phyloP scores from a whole-genome alignment of 2,797 vertebrate genomes.

The Lemur catta region DNA sequence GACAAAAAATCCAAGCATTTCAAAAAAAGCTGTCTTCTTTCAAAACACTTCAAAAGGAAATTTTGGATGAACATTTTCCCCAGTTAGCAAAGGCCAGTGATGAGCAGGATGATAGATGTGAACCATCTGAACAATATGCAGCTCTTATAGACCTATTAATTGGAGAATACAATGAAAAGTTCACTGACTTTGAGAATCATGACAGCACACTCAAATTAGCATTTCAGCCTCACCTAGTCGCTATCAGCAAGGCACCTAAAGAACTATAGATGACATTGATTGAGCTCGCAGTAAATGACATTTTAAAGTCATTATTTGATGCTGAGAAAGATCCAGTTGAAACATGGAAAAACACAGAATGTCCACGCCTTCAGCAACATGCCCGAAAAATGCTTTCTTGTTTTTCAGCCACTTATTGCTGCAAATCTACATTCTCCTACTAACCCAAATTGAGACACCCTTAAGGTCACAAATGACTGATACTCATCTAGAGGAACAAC shows the following conservation, averaged over 20 bases:
- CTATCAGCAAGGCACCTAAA: background rate
- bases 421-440: background rate
- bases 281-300: background rate
- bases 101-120: background rate
- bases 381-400: background rate
- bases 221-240: background rate
- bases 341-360: background rate
- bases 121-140: background rate
- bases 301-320: background rate
- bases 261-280: background rate
- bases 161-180: background rate
- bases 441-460: background rate
- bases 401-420: background rate
- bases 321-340: background rate
- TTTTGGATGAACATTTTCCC: background rate
- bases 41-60: background rate
- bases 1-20: background rate
- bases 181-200: background rate
- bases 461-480: background rate
- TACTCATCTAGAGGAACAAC: too few species aligned
- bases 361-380: background rate
- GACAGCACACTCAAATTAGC: background rate
- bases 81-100: background rate
- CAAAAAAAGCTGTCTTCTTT: background rate
- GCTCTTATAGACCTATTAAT: background rate